Percentiles rank a stretch among this genome's conserved stretches.
Conservation (phyloP, 2,797 vertebrate species). For the Ciconia nigra region DNA sequence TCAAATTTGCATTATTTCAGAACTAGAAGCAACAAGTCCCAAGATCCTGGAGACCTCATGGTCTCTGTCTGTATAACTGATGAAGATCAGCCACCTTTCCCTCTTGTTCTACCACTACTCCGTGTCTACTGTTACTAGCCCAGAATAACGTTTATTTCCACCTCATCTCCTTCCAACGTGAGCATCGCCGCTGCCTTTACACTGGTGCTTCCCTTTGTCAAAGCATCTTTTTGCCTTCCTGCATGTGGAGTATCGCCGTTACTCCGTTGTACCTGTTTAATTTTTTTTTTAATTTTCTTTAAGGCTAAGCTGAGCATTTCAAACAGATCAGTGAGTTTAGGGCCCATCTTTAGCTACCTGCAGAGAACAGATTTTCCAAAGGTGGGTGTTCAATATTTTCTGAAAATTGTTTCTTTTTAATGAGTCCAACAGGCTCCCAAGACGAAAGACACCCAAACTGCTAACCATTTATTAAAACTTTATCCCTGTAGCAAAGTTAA, state of each 20-base stretch:
- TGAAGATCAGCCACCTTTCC: background rate
- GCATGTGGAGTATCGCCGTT: background rate
- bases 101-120: background rate
- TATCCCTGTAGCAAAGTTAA: background rate
- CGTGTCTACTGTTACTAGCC: background rate
- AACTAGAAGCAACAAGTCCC: background rate
- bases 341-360: background rate
- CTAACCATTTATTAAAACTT: background rate
- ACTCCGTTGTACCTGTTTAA: background rate
- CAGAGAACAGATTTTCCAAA: background rate
- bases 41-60: background rate
- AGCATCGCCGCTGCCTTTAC: background rate
- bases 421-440: background rate
- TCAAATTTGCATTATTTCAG: background rate
- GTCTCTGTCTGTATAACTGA: background rate
- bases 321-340: background rate
- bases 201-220: background rate
- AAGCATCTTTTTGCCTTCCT: background rate
- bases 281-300: background rate
- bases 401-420: background rate
- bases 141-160: background rate
- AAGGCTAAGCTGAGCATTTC: background rate
- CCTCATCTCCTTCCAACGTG: background rate
- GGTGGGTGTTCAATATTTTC: background rate
- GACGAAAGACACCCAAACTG: background rate